phyloP scores from a whole-genome alignment of 2,888 invertebrate species.

The Leptarthrus brevirostris region DNA sequence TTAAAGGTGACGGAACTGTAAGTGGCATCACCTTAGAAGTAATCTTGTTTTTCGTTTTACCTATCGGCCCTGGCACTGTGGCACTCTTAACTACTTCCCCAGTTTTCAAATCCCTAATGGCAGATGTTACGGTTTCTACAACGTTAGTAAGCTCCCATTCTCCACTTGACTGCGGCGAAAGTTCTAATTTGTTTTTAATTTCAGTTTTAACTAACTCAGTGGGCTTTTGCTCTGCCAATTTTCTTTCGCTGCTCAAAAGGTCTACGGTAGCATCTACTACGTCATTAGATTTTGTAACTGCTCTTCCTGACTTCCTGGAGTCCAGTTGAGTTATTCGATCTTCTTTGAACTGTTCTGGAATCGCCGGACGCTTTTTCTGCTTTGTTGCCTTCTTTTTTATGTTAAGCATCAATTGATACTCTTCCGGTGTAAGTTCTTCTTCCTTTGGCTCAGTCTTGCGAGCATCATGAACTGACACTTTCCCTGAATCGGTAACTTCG shows the following conservation, averaged over 20 bases:
- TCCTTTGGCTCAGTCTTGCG: slow-evolving; percentile 52
- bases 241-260: neutral
- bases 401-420: slow-evolving; percentile 62
- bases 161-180: neutral
- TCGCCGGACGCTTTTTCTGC: slow-evolving; percentile 64
- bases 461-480: slow-evolving; percentile 48
- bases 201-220: neutral
- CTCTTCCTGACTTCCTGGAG: slow-evolving; percentile 53
- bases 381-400: slow-evolving; percentile 65
- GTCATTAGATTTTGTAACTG: neutral
- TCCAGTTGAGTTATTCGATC: neutral
- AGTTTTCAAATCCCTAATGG: slow-evolving; percentile 35
- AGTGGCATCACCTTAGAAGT: neutral
- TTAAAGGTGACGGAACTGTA: neutral
- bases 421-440: slow-evolving; percentile 63
- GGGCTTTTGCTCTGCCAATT: neutral
- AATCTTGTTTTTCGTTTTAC: neutral
- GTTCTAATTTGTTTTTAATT: neutral
- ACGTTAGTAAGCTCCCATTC: slow-evolving; percentile 48
- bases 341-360: slow-evolving; percentile 62
- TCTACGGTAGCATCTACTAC: neutral
- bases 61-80: neutral
- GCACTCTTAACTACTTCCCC: slow-evolving; percentile 25
- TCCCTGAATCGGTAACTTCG: too few relatives aligned
- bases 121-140: slow-evolving; percentile 39